Evolutionary conservation across 1,140 invertebrate genomes (phyloP).

Genomic region (Drosophila navojoa): DNA sequence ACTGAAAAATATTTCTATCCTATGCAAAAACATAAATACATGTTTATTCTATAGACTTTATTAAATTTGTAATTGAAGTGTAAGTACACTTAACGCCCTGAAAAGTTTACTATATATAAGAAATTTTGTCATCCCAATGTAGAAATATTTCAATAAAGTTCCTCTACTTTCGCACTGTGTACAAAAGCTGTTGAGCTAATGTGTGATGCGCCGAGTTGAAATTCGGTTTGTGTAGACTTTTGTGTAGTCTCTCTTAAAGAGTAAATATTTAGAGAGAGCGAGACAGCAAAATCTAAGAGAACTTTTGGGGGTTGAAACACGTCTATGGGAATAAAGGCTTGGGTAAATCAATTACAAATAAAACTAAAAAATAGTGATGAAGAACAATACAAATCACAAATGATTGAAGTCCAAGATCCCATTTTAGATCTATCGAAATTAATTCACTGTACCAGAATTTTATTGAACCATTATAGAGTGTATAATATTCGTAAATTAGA

Average conservation of each 20-base stretch:
- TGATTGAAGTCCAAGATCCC: constrained; percentile 10
- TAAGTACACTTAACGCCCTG: too few relatives aligned
- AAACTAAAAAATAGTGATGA: not conserved
- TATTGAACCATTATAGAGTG: not conserved
- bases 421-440: constrained; percentile 34
- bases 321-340: constrained; percentile 19
- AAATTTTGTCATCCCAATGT: not conserved
- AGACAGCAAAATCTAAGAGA: constrained; percentile 47
- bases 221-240: constrained; percentile 52
- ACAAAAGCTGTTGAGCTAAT: constrained; percentile 44
- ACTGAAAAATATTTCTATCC: constrained; percentile 35
- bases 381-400: not conserved
- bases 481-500: not conserved
- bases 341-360: constrained; percentile 28
- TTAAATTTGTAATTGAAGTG: too few relatives aligned
- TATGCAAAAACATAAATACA: not conserved
- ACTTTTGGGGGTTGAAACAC: constrained; percentile 43
- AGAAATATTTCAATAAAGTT: not conserved
- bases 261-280: constrained; percentile 21
- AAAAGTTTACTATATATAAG: too few relatives aligned
- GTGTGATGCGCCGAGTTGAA: constrained; percentile 27
- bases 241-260: constrained; percentile 5
- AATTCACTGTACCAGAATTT: not conserved
- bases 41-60: too few relatives aligned
- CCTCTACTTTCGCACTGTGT: constrained; percentile 28